phyloP scores from a whole-genome alignment of 64 coral and sea anemone genomes.

The Actinia equina region DNA sequence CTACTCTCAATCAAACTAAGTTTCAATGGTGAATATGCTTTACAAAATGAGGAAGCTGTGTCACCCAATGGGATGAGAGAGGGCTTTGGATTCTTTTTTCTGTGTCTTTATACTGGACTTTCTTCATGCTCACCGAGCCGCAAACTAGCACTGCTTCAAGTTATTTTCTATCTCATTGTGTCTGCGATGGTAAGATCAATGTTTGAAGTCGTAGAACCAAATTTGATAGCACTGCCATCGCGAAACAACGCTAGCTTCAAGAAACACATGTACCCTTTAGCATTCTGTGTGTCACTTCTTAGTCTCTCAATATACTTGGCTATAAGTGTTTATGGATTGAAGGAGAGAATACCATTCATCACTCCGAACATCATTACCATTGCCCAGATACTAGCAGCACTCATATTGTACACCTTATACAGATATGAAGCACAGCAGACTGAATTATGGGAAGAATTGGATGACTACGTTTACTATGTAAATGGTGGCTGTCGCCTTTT shows the following conservation, averaged over 20 bases:
- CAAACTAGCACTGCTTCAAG: conserved; percentile 80
- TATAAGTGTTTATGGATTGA: conserved; percentile 80
- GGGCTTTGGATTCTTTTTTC: conserved; percentile 90
- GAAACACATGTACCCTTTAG: conserved; percentile 70
- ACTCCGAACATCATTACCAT: conserved; percentile 99
- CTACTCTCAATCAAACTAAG: conserved; percentile 41
- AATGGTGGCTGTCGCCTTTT: conserved; percentile 94
- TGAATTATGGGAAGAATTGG: conserved; percentile 89
- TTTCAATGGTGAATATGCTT: conserved; percentile 65
- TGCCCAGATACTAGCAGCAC: conserved; percentile 84
- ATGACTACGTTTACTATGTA: conserved; percentile 97
- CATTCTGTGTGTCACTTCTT: conserved; percentile 62
- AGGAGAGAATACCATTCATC: conserved; percentile 93
- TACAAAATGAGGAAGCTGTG: conserved; percentile 49
- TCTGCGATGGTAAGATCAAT: conserved; percentile 85
- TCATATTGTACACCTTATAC: conserved; percentile 83
- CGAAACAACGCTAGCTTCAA: conserved; percentile 57
- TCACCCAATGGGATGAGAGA: conserved; percentile 88
- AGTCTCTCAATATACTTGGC: conserved; percentile 78
- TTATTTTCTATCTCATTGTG: conserved; percentile 92
- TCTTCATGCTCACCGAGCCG: conserved; percentile 78
- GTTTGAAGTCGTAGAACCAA: conserved; percentile 94
- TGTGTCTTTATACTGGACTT: conserved; percentile 89
- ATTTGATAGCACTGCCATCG: conserved; percentile 73
- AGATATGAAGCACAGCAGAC: conserved; percentile 81